Evolutionary conservation across 2,113 vertebrate genomes (phyloP), one percentile per base, ranked within the genome.

Genomic region (Lynx canadensis): DNA sequence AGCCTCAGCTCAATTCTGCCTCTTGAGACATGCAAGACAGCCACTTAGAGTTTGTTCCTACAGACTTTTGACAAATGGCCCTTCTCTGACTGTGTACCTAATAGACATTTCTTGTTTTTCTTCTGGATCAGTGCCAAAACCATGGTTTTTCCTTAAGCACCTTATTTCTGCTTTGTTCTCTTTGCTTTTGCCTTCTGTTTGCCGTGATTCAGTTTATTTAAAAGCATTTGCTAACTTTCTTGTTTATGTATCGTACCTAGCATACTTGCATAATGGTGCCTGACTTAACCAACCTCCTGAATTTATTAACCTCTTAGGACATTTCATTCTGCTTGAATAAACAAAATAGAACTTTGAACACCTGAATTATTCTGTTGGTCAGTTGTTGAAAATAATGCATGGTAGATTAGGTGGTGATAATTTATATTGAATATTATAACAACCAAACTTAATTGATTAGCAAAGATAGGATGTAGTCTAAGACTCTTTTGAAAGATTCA

Each of bases 41-140:
- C 89, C 14, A 83, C 65, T 88, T 96, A 83, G 91, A 78, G 80
- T 38, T 95, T 94, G 94, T 96, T 97, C 25, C 92, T 97, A 27
- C n/a, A 9, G 25, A 90, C 97, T 50, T 92, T 69, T 92, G 81
- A 86, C 65, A 94, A 98, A 97, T 73, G 88, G 74, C 91, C 33
- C 93, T 38, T 74, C 3, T 96, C 50, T 87, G 68, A 81, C 95
- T 92, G 13, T 27, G 68, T 19, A 91, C 95, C 89, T 96, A 23
- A 95, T 94, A 83, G 79, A 93, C 23, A 4, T 63, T n/a, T 97
- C 93, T 98, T 96, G 82, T 97, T 55, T 94, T 96, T 87, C 66
- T 86, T 92, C 68, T 97, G 93, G 87, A 96, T 63, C 65, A 41
- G 60, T 94, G 69, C 94, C 65, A 23, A 65, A 79, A 38, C 33